Percentiles rank a stretch among this genome's conserved stretches.
phyloP scores from a whole-genome alignment of 2,888 invertebrate species.

The Drosophila acutilabella region DNA sequence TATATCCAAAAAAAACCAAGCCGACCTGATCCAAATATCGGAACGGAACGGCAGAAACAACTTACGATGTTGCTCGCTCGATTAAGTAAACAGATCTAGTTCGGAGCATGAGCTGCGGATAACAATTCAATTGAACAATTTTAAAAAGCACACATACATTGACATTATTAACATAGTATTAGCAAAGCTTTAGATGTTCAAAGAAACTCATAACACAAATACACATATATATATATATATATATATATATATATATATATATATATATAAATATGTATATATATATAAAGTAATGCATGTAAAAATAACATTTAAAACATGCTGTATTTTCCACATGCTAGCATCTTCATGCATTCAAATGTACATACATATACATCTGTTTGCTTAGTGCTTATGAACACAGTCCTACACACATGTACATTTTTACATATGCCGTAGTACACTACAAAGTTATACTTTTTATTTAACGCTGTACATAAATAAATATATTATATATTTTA shows the following conservation, averaged over 20 bases:
- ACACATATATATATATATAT: not conserved
- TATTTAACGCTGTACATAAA: too few relatives aligned
- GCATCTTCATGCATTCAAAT: not conserved
- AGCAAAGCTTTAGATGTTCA: too few relatives aligned
- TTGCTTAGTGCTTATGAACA: not conserved
- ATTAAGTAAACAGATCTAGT: constrained; percentile 4
- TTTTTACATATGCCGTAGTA: too few relatives aligned
- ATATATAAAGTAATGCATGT: not conserved
- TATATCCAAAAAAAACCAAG: constrained; percentile 35
- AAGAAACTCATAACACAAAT: too few relatives aligned
- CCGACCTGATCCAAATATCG: constrained; percentile 50
- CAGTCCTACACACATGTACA: too few relatives aligned
- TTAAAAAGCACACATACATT: not conserved
- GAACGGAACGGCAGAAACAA: constrained; percentile 35
- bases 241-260: not conserved
- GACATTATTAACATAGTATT: too few relatives aligned
- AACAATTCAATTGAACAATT: not conserved
- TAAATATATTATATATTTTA: too few relatives aligned
- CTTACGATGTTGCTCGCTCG: constrained; percentile 21
- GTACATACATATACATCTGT: not conserved
- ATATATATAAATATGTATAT: not conserved
- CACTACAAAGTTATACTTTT: too few relatives aligned
- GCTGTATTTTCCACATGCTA: not conserved
- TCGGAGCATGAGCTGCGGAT: constrained; percentile 35
- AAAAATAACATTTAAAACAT: not conserved